Base-by-base conservation (phyloP, 2,888 invertebrate species). In the Palloptera scutellata region DNA sequence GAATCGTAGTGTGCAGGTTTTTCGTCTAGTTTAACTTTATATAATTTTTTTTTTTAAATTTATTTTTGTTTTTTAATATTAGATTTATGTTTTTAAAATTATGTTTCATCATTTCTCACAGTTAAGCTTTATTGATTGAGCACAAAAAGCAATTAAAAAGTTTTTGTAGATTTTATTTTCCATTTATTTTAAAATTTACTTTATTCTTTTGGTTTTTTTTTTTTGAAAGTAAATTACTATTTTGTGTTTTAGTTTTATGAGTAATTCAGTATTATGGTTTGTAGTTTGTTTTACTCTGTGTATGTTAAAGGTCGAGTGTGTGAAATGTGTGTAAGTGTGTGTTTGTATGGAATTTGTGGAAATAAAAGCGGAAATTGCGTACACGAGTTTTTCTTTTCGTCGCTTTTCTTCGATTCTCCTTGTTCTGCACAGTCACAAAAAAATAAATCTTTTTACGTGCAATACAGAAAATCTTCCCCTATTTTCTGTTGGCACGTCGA, bases 61-160 rank as follows among this genome's bases (percentile, higher is more conserved):
- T 59, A 52, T 61, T 67, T 57, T 59, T 53, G 20, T 60, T 17
- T 66, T 66, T 40, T 17, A 61, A 51, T 58, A 48, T 58, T 60
- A 66, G 60, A 41, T 71, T 54, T 41, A 68, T 53, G 40, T 53
- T 64, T 63, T 72, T 72, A 67, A 58, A 57, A 69, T 67, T 72
- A 70, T 63, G 62, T 52, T 51, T 66, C 67, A 57, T 75, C 76
- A 67, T 74, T 79, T 82, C 81, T 83, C 83, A 83, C 84, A 83
- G 83, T 80, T 82, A 83, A 83, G 83, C 83, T 84, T 84, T 79
- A 82, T 81, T 79, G 79, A 81, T 83, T 83, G 83, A 83, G 84
- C 83, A 81, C 81, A 81, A 81, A 76, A 79, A 83, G 82, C 81
- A 81, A 78, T 78, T 74, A 73, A 78, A 77, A 78, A 72, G 71